A percentile compares a stretch with the other conserved stretches of the same genome.
These are phyloP conservation scores for Psephotus haematonotus DNA, from an alignment of 2,113 vertebrate species.

Conservation along the genomic window DNA sequence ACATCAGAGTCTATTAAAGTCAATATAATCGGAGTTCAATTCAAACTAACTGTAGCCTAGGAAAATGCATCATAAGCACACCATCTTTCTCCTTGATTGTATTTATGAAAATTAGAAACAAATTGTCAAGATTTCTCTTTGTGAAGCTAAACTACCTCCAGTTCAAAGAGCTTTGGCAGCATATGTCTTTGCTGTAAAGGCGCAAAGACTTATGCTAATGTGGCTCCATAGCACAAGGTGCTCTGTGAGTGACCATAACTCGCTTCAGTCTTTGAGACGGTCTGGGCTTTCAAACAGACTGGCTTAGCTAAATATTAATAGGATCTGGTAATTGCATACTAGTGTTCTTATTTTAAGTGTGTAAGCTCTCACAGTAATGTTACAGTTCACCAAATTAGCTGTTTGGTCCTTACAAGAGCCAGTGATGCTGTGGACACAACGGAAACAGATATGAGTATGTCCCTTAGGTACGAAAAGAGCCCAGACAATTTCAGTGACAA, in stretches of 20 bases:
- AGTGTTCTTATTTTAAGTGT: not conserved
- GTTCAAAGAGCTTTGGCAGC: not conserved
- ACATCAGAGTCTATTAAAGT: not conserved
- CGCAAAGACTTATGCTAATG: fast-evolving
- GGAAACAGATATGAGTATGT: not conserved
- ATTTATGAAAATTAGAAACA: not conserved
- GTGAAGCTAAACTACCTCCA: not conserved
- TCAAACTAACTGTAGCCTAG: not conserved
- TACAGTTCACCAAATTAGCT: not conserved
- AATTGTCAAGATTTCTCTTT: not conserved
- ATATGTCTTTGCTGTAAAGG: not conserved
- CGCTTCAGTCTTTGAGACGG: not conserved
- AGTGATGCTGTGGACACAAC: not conserved
- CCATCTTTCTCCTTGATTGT: not conserved
- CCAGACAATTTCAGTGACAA: not conserved
- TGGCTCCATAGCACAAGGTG: fast-evolving
- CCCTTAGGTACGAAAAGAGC: not conserved
- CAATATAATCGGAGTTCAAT: not conserved
- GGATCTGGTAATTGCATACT: not conserved
- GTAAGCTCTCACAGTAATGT: not conserved
- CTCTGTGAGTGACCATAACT: not conserved
- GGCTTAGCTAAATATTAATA: not conserved
- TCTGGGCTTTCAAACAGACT: not conserved
- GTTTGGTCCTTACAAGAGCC: not conserved
- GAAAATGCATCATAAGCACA: not conserved